Evolutionary conservation across 2,113 vertebrate species (phyloP), one percentile per base, ranked within the genome.

Genomic region (Polyodon spathula): DNA sequence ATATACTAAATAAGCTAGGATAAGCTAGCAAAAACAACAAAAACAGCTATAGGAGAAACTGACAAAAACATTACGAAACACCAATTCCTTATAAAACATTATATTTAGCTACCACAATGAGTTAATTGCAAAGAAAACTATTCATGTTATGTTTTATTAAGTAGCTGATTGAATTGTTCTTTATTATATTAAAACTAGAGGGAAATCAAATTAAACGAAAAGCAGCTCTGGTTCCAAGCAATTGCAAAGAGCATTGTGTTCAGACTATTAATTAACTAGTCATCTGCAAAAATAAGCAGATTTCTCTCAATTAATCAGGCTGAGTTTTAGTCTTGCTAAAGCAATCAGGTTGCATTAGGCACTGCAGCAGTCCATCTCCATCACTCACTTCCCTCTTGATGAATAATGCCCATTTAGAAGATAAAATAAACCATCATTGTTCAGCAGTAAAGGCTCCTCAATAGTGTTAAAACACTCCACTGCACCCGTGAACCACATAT

Each of bases 221-320:
- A 53, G 43, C n/a, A 63, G 6, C 11, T 64, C 52, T 67, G 54
- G 58, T 66, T 63, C 56, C 40, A 52, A 52, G 27, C 1, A n/a
- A 59, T 68, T 60, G 59, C 41, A 62, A 55, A 60, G 59, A 66
- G 48, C 59, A 59, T 51, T 40, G 66, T 54, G 27, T 57, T 59
- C 61, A 68, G 62, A 68, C 63, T 72, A 59, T 71, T 71, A 73
- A 73, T 70, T 66, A 68, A 69, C 65, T 53, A 70, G 60, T 55
- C 54, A 55, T 48, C 61, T 65, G 43, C 61, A 66, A 59, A 68
- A 58, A 65, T 51, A 53, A 17, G 27, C 27, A 27, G 66, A 54
- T 48, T 66, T 68, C 65, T 64, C 37, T 60, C 68, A 42, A 76
- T 78, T 77, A 73, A 74, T 76, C 73, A 69, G 65, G 54, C 61